Evolutionary conservation across 2,797 vertebrate genomes (phyloP).

Genomic region (Sebastes diaconus): DNA sequence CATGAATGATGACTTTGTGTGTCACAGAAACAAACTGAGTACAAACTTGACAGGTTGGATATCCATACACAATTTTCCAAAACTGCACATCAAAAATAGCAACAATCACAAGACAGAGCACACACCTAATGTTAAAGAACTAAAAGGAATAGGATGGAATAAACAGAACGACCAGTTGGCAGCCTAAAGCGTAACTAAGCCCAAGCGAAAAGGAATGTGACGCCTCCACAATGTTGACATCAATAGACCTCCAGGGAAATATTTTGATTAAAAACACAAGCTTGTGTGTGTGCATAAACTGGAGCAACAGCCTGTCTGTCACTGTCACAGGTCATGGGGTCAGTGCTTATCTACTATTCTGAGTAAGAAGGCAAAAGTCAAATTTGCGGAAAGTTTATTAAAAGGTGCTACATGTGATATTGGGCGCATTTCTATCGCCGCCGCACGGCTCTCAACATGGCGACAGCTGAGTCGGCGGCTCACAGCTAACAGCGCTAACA

Average conservation of each 20-base stretch:
- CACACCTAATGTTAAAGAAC: neutral
- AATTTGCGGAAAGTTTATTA: neutral
- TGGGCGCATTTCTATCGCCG: no score
- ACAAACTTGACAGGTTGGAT: neutral
- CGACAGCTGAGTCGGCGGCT: no score
- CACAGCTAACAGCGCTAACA: no score
- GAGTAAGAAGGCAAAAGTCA: constrained; percentile 1
- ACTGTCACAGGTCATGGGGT: constrained; percentile 39
- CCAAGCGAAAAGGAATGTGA: neutral
- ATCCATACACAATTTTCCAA: neutral
- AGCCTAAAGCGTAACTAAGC: neutral
- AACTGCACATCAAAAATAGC: constrained; percentile 1
- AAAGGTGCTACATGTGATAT: no score
- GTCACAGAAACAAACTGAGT: constrained; percentile 1
- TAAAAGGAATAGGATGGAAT: neutral
- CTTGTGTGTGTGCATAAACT: constrained; percentile 30
- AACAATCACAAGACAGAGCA: neutral
- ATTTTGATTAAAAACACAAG: constrained; percentile 62
- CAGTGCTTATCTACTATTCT: constrained; percentile 38
- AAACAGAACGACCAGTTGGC: neutral
- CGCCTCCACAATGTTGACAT: constrained; percentile 21
- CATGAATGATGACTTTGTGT: constrained; percentile 63
- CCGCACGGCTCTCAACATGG: no score
- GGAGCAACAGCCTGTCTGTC: constrained; percentile 40
- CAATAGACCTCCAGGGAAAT: constrained; percentile 14